Percentiles rank a stretch among this genome's conserved stretches.
phyloP scores from a whole-genome alignment of 2,113 vertebrate genomes.

The Cheirogaleus medius region DNA sequence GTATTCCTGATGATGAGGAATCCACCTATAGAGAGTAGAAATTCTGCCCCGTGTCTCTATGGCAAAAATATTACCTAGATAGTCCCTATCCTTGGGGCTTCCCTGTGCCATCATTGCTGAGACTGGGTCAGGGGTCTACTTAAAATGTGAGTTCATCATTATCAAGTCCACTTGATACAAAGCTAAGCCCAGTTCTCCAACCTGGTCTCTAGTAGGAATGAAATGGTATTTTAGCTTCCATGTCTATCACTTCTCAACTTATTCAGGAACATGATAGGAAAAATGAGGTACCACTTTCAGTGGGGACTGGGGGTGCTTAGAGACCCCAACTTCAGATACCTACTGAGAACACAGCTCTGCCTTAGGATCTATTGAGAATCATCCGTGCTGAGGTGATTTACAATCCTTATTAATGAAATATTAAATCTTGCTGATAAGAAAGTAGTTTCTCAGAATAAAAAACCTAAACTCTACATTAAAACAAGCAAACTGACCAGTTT shows the following conservation, averaged over 20 bases:
- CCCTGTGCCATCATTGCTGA: too few relatives aligned
- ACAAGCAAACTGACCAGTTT: background rate
- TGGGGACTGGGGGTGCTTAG: fast-evolving
- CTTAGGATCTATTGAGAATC: background rate
- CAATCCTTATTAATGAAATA: background rate
- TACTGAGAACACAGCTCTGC: background rate
- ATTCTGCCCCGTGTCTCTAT: background rate
- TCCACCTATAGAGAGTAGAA: background rate
- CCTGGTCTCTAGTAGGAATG: background rate
- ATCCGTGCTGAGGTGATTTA: background rate
- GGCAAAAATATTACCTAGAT: background rate
- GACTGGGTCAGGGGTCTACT: background rate
- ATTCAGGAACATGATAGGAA: background rate
- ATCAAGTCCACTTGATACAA: background rate
- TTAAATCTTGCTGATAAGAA: background rate
- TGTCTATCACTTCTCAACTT: background rate
- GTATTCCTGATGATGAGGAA: background rate
- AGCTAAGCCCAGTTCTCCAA: background rate
- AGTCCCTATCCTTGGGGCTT: background rate
- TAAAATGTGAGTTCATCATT: background rate
- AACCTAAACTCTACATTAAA: background rate
- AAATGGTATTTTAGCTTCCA: background rate
- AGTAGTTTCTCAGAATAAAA: background rate
- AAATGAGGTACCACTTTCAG: background rate
- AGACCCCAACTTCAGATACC: background rate